Evolutionary conservation across 2,797 vertebrate species (phyloP).

Genomic region (Tadarida brasiliensis): DNA sequence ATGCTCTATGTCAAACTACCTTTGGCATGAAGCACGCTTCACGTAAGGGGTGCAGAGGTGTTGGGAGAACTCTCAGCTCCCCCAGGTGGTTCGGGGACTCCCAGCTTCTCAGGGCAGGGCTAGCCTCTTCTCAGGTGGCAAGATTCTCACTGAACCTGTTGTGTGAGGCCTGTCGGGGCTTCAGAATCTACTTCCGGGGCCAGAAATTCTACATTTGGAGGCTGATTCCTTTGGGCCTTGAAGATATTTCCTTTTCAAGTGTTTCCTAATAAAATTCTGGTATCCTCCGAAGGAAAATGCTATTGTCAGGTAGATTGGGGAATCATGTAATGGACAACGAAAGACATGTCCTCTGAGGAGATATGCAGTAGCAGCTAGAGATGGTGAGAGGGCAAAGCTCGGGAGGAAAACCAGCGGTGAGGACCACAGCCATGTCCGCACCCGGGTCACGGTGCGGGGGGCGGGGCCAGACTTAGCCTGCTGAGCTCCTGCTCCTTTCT

Average conservation of each 20-base stretch:
- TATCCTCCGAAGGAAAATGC: not conserved
- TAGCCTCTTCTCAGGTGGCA: not conserved
- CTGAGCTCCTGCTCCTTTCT: not conserved
- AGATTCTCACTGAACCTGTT: not conserved
- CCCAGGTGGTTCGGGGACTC: not conserved
- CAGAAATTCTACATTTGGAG: not conserved
- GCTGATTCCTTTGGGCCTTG: not conserved
- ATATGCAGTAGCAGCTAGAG: not conserved
- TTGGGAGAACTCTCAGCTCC: not conserved
- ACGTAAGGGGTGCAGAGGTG: not conserved
- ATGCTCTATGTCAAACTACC: constrained; percentile 80
- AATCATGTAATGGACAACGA: not conserved
- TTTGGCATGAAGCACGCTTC: constrained; percentile 35
- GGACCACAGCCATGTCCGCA: not conserved
- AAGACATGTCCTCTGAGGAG: not conserved
- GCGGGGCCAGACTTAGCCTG: not conserved
- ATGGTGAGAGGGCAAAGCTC: not conserved
- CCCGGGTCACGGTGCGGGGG: not conserved
- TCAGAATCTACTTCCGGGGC: not conserved
- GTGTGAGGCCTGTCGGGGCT: not conserved
- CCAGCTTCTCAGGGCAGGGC: not conserved
- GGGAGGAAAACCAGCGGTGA: not conserved
- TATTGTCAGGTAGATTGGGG: not conserved
- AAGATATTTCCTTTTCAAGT: constrained; percentile 8
- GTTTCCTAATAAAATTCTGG: not conserved